Evolutionary conservation across 2,113 vertebrate species (phyloP).

Genomic region (Dendropsophus ebraccatus): DNA sequence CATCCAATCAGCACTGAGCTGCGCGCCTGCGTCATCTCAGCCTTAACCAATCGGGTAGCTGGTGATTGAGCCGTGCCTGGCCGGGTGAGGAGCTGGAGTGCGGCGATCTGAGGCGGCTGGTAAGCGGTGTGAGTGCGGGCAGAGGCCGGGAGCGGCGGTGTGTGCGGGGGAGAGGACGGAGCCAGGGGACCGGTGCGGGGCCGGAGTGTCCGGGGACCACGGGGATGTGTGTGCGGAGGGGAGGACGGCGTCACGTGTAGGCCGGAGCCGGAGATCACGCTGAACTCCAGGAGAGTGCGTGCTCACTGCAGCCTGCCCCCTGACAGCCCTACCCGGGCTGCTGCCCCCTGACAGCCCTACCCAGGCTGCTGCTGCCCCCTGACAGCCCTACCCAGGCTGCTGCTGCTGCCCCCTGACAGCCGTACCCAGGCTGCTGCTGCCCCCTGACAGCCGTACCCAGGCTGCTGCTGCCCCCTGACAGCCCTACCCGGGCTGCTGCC

Average conservation of each 20-base stretch:
- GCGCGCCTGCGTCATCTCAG: not conserved
- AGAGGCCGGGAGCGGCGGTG: conserved; percentile 38
- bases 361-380: no score
- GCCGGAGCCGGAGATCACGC: not conserved
- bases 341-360: no score
- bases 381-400: no score
- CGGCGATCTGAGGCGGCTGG: conserved; percentile 59
- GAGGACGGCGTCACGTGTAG: not conserved
- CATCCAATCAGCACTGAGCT: conserved; percentile 61
- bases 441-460: no score
- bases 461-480: not conserved
- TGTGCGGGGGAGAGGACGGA: not conserved
- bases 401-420: no score
- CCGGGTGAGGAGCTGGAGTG: conserved; percentile 45
- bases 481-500: no score
- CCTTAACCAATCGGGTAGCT: conserved; percentile 61
- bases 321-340: not conserved
- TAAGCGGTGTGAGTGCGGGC: conserved; percentile 45
- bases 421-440: no score
- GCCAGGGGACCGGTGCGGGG: not conserved
- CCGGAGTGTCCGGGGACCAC: not conserved
- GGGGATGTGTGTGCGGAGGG: not conserved
- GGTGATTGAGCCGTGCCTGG: conserved; percentile 63
- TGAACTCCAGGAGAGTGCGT: not conserved
- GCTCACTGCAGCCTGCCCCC: not conserved